Evolutionary conservation across 2,113 vertebrate genomes (phyloP).

Genomic region (Cyprinus carpio): DNA sequence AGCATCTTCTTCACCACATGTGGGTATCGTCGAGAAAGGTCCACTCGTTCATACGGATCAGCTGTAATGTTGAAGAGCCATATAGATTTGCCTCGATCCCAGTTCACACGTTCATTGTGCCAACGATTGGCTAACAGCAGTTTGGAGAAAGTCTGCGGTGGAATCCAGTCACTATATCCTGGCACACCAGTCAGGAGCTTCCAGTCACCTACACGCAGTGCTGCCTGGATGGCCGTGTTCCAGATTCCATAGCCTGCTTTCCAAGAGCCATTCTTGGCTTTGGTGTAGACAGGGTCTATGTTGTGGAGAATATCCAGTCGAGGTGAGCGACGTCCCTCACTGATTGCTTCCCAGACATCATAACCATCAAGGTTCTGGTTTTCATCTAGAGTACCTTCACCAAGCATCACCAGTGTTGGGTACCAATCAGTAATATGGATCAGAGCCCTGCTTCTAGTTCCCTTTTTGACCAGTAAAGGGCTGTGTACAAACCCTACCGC

Average conservation of each 20-base stretch:
- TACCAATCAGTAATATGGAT: constrained; percentile 99
- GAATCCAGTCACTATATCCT: constrained; percentile 94
- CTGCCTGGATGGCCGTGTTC: constrained; percentile 94
- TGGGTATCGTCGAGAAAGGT: constrained; percentile 84
- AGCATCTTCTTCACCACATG: constrained; percentile 89
- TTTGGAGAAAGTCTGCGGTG: constrained; percentile 90
- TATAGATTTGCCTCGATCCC: constrained; percentile 87
- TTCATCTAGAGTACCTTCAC: constrained; percentile 88
- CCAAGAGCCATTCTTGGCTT: constrained; percentile 92
- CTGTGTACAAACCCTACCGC: constrained; percentile 96
- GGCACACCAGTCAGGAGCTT: constrained; percentile 94
- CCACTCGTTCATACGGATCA: constrained; percentile 91
- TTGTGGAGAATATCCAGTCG: constrained; percentile 94
- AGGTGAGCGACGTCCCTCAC: constrained; percentile 89
- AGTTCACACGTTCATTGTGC: constrained; percentile 86
- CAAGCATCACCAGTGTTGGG: constrained; percentile 90
- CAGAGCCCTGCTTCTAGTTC: constrained; percentile 85
- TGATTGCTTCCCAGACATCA: constrained; percentile 95
- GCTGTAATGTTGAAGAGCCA: constrained; percentile 98
- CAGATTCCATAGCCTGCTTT: constrained; percentile 92
- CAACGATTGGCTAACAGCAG: constrained; percentile 84
- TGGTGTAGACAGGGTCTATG: constrained; percentile 93
- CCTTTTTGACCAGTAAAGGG: constrained; percentile 86
- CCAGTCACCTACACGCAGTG: constrained; percentile 91
- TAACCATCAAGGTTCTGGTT: constrained; percentile 89